Percentiles rank a stretch among this genome's conserved stretches.
Evolutionary conservation across 2,888 invertebrate species (phyloP).

Genomic region (Synergus japonicus): DNA sequence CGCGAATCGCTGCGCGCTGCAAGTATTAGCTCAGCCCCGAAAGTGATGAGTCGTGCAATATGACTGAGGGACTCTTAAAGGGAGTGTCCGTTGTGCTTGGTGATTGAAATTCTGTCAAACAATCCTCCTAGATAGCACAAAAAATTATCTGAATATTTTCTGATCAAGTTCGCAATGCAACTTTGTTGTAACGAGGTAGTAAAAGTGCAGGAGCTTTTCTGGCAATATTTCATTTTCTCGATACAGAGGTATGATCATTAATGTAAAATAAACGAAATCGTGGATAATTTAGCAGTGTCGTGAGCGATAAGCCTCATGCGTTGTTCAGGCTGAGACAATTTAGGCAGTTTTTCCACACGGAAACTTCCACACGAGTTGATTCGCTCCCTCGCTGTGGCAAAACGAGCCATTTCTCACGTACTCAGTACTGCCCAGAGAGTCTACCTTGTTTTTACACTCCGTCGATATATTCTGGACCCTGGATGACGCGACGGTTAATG

Average conservation of each 20-base stretch:
- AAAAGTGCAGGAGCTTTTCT: no score
- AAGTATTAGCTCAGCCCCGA: no score
- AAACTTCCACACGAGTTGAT: conserved; percentile 28
- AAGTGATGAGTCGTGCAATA: no score
- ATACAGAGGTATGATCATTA: not conserved
- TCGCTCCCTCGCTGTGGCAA: conserved; percentile 16
- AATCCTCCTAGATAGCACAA: no score
- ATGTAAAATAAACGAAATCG: not conserved
- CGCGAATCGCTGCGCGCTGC: no score
- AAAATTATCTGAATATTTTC: no score
- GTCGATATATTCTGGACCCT: conserved; percentile 4
- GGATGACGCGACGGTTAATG: not conserved
- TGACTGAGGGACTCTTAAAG: no score
- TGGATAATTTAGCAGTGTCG: not conserved
- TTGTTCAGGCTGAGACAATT: not conserved
- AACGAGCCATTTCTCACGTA: conserved; percentile 38
- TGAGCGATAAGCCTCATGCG: not conserved
- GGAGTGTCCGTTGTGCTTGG: no score
- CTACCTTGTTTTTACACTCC: conserved; percentile 23
- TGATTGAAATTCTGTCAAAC: no score
- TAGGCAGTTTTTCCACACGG: conserved; percentile 26
- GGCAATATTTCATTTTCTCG: not conserved
- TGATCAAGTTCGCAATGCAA: no score
- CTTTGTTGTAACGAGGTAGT: no score
- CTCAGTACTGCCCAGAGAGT: not conserved